Base-by-base conservation (phyloP, 2,113 vertebrate genomes). In the Mustela nigripes region DNA sequence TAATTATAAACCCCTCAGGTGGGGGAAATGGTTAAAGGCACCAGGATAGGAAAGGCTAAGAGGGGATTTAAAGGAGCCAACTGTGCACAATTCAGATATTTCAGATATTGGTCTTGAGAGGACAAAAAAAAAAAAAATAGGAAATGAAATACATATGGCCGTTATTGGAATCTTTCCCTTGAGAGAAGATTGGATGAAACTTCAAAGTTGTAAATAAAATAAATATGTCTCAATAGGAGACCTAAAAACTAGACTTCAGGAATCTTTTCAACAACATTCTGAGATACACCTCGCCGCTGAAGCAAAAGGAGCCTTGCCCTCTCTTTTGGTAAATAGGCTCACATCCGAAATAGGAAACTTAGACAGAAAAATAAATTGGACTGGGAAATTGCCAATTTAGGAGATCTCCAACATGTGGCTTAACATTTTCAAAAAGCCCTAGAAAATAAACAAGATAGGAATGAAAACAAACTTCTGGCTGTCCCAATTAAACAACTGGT, bases 381-480 rank as follows among this genome's bases (percentile, higher is more conserved):
- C 76, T n/a, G 69, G 53, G 56, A 58, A 73, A 65, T 33, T 12
- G 69, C 21, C 81, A 63, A 36, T 71, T 93, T 88, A 67, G 22
- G 95, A 69, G 16, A 60, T 84, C 24, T 79, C 86, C 39, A 91
- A 31, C 21, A 12, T 71, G 82, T 79, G 31, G 76, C 33, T 96
- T 88, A 19, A 83, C 50, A 83, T 84, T 93, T 90, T 78, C 58
- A 60, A 76, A 76, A 93, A 91, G 62, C 7, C 26, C 22, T 88
- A 67, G 21, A 63, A 94, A 88, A 58, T 58, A 96, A 83, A 73
- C 24, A 78, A 79, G n/a, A 62, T 42, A 50, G 67, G 63, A 74
- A 88, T 58, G 91, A 65, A 94, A 96, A 94, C 69, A 71, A 65
- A 91, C 60, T 91, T 48, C 76, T 42, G 90, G 45, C 67, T 71